Evolutionary conservation across 2,797 vertebrate species (phyloP).

Genomic region (Phylloscopus collybita): DNA sequence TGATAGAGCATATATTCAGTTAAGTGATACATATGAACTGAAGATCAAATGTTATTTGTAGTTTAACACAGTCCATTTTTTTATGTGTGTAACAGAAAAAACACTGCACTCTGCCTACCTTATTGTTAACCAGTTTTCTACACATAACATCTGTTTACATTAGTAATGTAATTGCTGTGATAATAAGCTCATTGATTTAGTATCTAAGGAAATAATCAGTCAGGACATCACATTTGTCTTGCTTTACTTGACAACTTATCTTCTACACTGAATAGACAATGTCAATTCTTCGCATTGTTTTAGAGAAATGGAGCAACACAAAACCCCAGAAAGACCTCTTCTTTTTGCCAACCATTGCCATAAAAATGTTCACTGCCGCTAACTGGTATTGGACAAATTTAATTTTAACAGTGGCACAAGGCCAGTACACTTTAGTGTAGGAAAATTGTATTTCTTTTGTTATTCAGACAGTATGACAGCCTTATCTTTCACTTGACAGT

Average conservation of each 20-base stretch:
- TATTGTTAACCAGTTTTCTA: slow-evolving; percentile 85
- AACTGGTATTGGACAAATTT: neutral
- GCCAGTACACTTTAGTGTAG: neutral
- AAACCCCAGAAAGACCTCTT: neutral
- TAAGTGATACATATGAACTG: neutral
- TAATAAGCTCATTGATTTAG: slow-evolving; percentile 94
- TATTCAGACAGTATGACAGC: neutral
- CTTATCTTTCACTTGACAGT: neutral
- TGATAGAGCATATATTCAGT: neutral
- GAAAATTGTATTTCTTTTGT: slow-evolving; percentile 18
- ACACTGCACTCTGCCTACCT: neutral
- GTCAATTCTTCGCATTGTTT: slow-evolving; percentile 82
- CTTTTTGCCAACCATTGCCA: neutral
- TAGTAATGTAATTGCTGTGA: slow-evolving; percentile 91
- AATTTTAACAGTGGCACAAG: neutral
- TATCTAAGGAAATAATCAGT: slow-evolving; percentile 92
- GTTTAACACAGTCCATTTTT: neutral
- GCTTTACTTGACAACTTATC: slow-evolving; percentile 89
- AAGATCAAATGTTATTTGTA: neutral
- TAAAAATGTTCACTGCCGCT: slow-evolving; percentile 17
- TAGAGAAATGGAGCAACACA: slow-evolving; percentile 76
- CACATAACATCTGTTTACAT: slow-evolving; percentile 91
- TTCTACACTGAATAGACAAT: slow-evolving; percentile 85
- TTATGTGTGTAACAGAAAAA: neutral
- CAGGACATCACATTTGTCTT: slow-evolving; percentile 90